Evolutionary conservation across 2,113 vertebrate genomes (phyloP).

Genomic region (Cottus gobio): DNA sequence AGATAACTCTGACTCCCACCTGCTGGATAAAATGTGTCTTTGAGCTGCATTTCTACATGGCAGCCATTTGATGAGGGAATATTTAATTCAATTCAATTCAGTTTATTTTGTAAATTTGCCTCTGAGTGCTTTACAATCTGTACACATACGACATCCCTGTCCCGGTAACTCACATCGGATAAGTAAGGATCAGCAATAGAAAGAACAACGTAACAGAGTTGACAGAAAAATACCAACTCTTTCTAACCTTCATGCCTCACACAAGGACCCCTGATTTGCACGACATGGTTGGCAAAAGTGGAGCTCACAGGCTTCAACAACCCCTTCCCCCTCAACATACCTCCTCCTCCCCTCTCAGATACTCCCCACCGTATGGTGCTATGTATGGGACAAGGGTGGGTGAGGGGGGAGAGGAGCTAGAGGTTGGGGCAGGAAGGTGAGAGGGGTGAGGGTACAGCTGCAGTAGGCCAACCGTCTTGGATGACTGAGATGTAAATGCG

Average conservation of each 20-base stretch:
- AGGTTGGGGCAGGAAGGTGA: slow-evolving; percentile 2
- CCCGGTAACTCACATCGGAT: no score
- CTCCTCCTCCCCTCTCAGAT: slow-evolving; percentile 20
- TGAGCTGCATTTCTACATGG: background rate
- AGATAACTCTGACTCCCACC: background rate
- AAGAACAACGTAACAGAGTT: no score
- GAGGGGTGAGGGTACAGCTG: slow-evolving; percentile 71
- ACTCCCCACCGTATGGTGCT: slow-evolving; percentile 60
- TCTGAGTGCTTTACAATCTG: no score
- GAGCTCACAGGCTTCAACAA: slow-evolving; percentile 44
- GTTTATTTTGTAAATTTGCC: no score
- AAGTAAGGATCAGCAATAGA: no score
- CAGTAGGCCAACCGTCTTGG: slow-evolving; percentile 56
- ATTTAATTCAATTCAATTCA: no score
- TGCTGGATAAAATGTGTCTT: background rate
- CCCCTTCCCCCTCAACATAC: slow-evolving; percentile 8
- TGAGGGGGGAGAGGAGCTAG: background rate
- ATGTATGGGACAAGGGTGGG: slow-evolving; percentile 70
- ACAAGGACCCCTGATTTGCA: slow-evolving; percentile 44
- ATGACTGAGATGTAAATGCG: slow-evolving; percentile 78
- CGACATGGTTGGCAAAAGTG: slow-evolving; percentile 58
- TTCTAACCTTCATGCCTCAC: slow-evolving; percentile 52
- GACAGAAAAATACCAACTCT: no score
- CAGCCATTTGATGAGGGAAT: slow-evolving; percentile 7
- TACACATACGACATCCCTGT: no score